These are phyloP conservation scores for Lycocerus yunnanus DNA, from an alignment of 2,888 invertebrate genomes.

Conservation along the genomic window DNA sequence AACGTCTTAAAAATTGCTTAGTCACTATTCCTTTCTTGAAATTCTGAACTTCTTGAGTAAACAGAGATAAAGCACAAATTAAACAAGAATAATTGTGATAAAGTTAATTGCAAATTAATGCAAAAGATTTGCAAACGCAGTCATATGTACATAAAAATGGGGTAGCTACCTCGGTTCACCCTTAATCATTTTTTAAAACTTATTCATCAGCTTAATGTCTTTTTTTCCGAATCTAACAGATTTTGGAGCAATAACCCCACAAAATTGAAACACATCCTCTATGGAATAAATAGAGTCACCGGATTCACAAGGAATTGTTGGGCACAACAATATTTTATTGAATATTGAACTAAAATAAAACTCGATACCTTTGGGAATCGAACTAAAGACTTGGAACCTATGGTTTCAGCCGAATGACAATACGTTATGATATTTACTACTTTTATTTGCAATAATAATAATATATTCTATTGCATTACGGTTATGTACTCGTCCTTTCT, in stretches of 20 bases:
- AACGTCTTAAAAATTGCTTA: background rate
- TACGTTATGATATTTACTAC: background rate
- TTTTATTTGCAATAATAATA: background rate
- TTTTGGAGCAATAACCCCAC: background rate
- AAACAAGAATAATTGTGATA: background rate
- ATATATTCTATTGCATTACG: background rate
- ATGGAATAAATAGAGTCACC: background rate
- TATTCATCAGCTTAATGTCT: background rate
- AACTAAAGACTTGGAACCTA: background rate
- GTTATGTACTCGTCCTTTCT: background rate
- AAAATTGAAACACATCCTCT: background rate
- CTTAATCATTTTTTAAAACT: too few relatives aligned
- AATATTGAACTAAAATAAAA: background rate
- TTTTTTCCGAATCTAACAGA: background rate
- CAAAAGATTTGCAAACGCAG: background rate
- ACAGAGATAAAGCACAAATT: background rate
- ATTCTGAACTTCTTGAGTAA: background rate
- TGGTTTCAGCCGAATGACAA: background rate
- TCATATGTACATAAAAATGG: too few relatives aligned
- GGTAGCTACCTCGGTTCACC: too few relatives aligned
- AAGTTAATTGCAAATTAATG: background rate
- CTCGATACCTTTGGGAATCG: background rate
- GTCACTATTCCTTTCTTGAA: background rate
- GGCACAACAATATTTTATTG: background rate
- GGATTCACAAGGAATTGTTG: background rate